These are phyloP conservation scores for Nerophis ophidion DNA, from an alignment of 2,113 vertebrate genomes.

Conservation along the genomic window DNA sequence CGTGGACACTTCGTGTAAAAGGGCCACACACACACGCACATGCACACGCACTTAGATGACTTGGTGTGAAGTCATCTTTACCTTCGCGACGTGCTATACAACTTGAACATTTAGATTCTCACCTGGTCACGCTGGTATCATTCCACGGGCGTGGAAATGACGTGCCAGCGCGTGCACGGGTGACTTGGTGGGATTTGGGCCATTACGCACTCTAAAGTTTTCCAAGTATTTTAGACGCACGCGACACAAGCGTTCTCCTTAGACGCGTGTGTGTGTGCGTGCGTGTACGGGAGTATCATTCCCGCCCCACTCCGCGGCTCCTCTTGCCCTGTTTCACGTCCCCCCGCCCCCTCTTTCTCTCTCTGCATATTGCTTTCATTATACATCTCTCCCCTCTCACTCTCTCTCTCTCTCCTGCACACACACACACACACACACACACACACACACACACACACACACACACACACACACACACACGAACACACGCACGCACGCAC, in stretches of 20 bases:
- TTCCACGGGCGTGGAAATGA: no score
- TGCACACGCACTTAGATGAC: no score
- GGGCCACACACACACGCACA: no score
- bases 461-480: conserved; percentile 56
- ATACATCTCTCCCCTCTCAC: conserved; percentile 61
- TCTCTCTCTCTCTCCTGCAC: conserved; percentile 39
- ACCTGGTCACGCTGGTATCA: no score
- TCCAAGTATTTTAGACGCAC: neutral
- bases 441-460: conserved; percentile 28
- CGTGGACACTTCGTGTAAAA: neutral
- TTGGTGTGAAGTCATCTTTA: no score
- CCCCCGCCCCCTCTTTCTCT: conserved; percentile 30
- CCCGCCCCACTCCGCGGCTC: conserved; percentile 73
- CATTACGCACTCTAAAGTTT: neutral
- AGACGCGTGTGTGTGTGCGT: neutral
- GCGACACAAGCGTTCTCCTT: neutral
- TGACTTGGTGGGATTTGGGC: neutral
- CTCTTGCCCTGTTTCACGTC: conserved; percentile 75
- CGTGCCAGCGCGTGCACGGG: neutral
- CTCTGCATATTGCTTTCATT: conserved; percentile 72
- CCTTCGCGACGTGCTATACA: no score
- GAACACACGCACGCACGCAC: conserved; percentile 51
- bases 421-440: conserved; percentile 39
- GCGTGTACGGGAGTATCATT: conserved; percentile 35
- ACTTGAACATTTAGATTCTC: no score